A percentile compares a stretch with the other conserved stretches of the same genome.
phyloP scores from a whole-genome alignment of 2,113 vertebrate genomes.

The Forbesichthys agassizii region DNA sequence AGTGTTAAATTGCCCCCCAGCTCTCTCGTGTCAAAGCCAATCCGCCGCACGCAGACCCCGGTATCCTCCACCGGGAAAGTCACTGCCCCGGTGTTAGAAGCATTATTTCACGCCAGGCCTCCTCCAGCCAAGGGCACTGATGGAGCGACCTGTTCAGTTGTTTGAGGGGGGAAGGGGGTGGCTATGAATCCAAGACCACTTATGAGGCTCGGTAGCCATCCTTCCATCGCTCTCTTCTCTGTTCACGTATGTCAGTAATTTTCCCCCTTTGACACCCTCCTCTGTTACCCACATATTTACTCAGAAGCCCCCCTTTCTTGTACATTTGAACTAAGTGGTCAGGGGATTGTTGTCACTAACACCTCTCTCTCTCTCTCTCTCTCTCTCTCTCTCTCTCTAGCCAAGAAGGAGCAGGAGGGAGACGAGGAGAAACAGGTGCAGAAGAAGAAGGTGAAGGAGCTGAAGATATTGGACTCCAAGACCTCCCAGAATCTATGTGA shows the following conservation, averaged over 20 bases:
- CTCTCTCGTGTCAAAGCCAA: slow-evolving; percentile 34
- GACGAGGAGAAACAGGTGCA: slow-evolving; percentile 77
- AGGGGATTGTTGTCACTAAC: slow-evolving; percentile 1
- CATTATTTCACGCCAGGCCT: slow-evolving; percentile 28
- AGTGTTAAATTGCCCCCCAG: slow-evolving; percentile 40
- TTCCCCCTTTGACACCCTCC: not conserved
- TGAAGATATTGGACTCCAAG: slow-evolving; percentile 83
- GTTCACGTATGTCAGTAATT: not conserved
- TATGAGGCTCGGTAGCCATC: slow-evolving; percentile 36
- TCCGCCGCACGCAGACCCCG: slow-evolving; percentile 29
- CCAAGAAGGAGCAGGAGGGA: slow-evolving; percentile 82
- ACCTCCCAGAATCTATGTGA: slow-evolving; percentile 85
- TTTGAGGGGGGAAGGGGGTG: slow-evolving; percentile 2
- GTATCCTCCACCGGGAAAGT: slow-evolving; percentile 2
- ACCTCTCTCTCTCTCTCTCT: not conserved
- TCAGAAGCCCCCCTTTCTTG: not conserved
- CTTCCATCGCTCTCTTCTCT: slow-evolving; percentile 1
- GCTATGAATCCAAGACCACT: slow-evolving; percentile 21
- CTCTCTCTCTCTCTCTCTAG: slow-evolving; percentile 50
- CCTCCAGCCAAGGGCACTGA: slow-evolving; percentile 26
- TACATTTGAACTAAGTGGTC: not conserved
- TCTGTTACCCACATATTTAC: slow-evolving; percentile 2
- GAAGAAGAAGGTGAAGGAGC: slow-evolving; percentile 89
- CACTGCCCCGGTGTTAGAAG: slow-evolving; percentile 1
- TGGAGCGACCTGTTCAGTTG: slow-evolving; percentile 36